Evolutionary conservation across 2,888 invertebrate species (phyloP), one percentile per base, ranked within the genome.

Genomic region (Nymphalis urticae): DNA sequence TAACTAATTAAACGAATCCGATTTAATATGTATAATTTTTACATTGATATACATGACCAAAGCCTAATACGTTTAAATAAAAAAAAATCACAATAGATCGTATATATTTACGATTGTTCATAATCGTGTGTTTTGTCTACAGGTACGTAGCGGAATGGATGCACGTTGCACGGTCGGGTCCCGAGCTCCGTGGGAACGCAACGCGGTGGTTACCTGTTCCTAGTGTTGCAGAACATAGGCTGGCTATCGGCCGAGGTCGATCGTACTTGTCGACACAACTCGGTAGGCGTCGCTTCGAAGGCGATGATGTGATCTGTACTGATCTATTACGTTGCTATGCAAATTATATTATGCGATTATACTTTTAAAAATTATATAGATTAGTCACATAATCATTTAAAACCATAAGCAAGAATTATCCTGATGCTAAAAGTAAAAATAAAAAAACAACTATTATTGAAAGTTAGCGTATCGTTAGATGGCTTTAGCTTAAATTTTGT

Each of bases 111-210:
- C 27, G 53, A 69, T 10, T 50, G 10, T 64, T 65, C 56, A 62
- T 71, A 69, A 69, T 68, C 42, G 36, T 65, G 50, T 61, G 27
- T 70, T 70, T 80, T 79, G 79, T 81, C 75, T 76, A 66, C 81
- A 81, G 82, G 82, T 81, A 81, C 74, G 77, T 76, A 48, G 51
- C 64, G 62, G 48, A 42, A 64, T 51, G 62, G 54, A 60, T 42
- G 68, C 70, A 66, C 61, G 56, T 48, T 69, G 60, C 48, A 59
- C 53, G 51, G 16, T n/a, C 54, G 54, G 9, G 27, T 62, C 62
- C 36, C 74, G 75, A 79, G 79, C 75, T 75, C 79, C 83, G 83
- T 83, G 84, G 81, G 82, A 83, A 82, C 56, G 66, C 42, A 36
- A 27, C 48, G 21, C 17, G 61, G 24, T 42, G 59, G 62, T 50